Percentiles rank a stretch among this genome's conserved stretches.
phyloP scores from a whole-genome alignment of 2,888 invertebrate genomes.

The Teinopalpus imperialis region DNA sequence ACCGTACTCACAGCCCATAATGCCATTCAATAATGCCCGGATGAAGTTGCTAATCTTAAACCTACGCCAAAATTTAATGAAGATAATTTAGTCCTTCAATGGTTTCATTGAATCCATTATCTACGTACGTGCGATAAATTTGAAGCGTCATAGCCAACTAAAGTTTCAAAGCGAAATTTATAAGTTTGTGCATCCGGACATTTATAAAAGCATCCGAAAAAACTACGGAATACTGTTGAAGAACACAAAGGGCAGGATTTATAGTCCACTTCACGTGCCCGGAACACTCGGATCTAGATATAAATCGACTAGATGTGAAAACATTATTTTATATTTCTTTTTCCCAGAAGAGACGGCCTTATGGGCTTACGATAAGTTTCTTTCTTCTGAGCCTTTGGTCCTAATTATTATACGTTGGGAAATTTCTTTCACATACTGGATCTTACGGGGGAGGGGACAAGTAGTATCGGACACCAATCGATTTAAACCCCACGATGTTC shows the following conservation, averaged over 20 bases:
- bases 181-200: conserved; percentile 39
- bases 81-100: conserved; percentile 14
- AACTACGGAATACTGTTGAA: conserved; percentile 50
- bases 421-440: too few species aligned
- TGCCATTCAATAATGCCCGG: too few species aligned
- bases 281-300: conserved; percentile 50
- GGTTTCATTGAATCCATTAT: conserved; percentile 17
- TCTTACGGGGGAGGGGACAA: too few species aligned
- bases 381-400: too few species aligned
- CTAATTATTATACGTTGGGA: too few species aligned
- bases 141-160: conserved; percentile 22
- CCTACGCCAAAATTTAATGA: conserved; percentile 4
- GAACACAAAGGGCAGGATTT: conserved; percentile 71
- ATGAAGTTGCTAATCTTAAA: too few species aligned
- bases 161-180: conserved; percentile 32
- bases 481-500: too few species aligned
- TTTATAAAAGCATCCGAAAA: conserved; percentile 49
- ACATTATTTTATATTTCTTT: too few species aligned
- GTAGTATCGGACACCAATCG: too few species aligned
- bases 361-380: too few species aligned
- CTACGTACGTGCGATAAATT: conserved; percentile 16
- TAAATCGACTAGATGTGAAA: conserved; percentile 34
- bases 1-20: too few species aligned
- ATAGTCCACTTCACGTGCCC: conserved; percentile 67
- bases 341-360: too few species aligned